A percentile compares a stretch with the other conserved stretches of the same genome.
phyloP scores from a whole-genome alignment of 23 tunicate species.

The Trididemnum miniatum region DNA sequence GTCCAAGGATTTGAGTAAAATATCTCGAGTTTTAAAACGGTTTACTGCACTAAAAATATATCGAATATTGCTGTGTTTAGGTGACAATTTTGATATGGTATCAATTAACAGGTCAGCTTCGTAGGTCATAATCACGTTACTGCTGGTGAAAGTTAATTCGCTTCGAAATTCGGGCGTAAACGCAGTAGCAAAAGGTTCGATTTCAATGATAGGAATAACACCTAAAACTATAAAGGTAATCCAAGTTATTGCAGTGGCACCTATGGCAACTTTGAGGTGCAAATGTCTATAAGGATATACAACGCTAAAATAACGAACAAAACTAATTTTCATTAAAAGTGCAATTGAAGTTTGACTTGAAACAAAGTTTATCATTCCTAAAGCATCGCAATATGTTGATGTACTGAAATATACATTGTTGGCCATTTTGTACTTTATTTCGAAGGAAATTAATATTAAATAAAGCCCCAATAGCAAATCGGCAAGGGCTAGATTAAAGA shows the following conservation, averaged over 20 bases:
- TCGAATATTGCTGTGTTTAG: neutral
- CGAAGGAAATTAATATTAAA: neutral
- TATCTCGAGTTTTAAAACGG: neutral
- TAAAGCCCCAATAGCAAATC: neutral
- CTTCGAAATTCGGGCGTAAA: neutral
- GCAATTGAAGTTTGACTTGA: neutral
- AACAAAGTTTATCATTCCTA: neutral
- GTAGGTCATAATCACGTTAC: neutral
- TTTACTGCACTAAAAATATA: neutral
- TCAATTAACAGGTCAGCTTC: no score
- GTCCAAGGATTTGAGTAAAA: neutral
- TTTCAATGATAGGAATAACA: neutral
- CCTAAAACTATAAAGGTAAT: neutral
- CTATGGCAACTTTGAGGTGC: neutral
- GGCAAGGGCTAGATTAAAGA: neutral
- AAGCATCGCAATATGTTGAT: neutral
- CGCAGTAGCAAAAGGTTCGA: neutral
- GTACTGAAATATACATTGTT: neutral
- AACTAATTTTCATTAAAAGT: neutral
- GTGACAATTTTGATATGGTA: neutral
- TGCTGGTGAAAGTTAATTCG: no score
- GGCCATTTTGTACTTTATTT: neutral
- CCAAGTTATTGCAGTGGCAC: neutral
- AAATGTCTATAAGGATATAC: neutral
- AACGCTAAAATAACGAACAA: neutral